Evolutionary conservation across 1,140 invertebrate genomes (phyloP).

Genomic region (Cardiocondyla obscurior): DNA sequence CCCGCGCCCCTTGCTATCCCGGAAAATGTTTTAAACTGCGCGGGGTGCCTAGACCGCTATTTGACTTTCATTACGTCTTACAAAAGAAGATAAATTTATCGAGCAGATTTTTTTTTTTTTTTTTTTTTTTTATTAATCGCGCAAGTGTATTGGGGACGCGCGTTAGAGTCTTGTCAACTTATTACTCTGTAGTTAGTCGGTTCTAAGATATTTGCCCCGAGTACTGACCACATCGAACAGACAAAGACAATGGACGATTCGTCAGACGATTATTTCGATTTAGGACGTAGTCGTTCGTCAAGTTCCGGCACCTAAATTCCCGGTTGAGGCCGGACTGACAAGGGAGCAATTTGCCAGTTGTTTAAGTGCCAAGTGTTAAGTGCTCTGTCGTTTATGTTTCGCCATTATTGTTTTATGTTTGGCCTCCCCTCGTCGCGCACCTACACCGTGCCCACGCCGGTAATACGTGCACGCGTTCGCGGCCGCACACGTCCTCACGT

Average conservation of each 20-base stretch:
- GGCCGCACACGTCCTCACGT: constrained; percentile 50
- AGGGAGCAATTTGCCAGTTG: constrained; percentile 84
- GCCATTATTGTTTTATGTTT: constrained; percentile 85
- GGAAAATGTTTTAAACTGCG: constrained; percentile 70
- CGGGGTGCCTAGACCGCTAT: constrained; percentile 80
- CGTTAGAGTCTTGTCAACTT: constrained; percentile 7
- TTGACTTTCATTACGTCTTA: constrained; percentile 84
- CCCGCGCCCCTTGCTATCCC: constrained; percentile 49
- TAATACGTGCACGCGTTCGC: not conserved
- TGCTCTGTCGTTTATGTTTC: constrained; percentile 83
- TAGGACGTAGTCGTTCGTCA: constrained; percentile 72
- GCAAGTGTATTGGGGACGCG: constrained; percentile 11
- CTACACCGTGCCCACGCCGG: constrained; percentile 4
- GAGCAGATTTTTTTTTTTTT: constrained; percentile 61
- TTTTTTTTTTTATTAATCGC: constrained; percentile 63
- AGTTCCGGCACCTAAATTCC: constrained; percentile 81
- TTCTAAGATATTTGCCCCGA: constrained; percentile 1
- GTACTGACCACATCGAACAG: not conserved
- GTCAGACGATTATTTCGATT: constrained; percentile 68
- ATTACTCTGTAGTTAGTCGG: constrained; percentile 1
- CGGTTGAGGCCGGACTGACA: constrained; percentile 81
- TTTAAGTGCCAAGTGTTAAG: constrained; percentile 85
- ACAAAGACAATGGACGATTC: constrained; percentile 45
- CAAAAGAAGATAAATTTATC: constrained; percentile 73
- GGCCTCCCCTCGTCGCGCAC: constrained; percentile 72